phyloP scores from a whole-genome alignment of 2,113 vertebrate species.

The Thinocorus orbignyianus region DNA sequence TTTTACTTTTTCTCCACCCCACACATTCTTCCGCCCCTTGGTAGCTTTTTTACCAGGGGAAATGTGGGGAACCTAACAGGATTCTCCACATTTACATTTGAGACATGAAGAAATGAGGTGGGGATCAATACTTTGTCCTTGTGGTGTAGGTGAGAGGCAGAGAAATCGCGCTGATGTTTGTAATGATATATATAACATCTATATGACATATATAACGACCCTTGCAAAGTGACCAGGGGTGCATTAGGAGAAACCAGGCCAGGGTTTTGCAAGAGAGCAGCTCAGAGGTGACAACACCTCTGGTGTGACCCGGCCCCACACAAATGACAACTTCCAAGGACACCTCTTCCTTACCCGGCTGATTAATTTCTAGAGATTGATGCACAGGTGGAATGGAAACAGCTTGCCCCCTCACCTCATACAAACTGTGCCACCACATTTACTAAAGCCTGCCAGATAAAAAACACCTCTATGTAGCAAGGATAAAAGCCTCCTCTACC shows the following conservation, averaged over 20 bases:
- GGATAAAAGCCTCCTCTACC: neutral
- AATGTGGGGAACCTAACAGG: neutral
- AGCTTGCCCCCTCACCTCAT: neutral
- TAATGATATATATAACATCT: neutral
- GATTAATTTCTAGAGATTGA: conserved; percentile 10
- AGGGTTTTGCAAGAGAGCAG: neutral
- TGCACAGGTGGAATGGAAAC: conserved; percentile 17
- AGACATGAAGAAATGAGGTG: neutral
- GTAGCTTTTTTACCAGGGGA: neutral
- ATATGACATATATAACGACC: neutral
- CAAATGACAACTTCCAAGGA: neutral
- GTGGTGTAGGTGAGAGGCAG: neutral
- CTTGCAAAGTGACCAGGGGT: neutral
- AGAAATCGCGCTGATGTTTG: neutral
- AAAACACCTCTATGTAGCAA: neutral
- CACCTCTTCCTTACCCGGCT: conserved; percentile 1
- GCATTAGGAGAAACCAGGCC: neutral
- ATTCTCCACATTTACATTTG: neutral
- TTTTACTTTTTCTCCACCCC: neutral
- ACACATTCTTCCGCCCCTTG: neutral
- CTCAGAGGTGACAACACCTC: neutral
- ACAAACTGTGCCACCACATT: conserved; percentile 2
- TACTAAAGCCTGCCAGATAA: neutral
- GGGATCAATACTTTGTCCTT: neutral
- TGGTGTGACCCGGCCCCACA: neutral